A percentile compares a stretch with the other conserved stretches of the same genome.
Conservation (phyloP, 2,888 invertebrate species). For the Ochropleura plecta region DNA sequence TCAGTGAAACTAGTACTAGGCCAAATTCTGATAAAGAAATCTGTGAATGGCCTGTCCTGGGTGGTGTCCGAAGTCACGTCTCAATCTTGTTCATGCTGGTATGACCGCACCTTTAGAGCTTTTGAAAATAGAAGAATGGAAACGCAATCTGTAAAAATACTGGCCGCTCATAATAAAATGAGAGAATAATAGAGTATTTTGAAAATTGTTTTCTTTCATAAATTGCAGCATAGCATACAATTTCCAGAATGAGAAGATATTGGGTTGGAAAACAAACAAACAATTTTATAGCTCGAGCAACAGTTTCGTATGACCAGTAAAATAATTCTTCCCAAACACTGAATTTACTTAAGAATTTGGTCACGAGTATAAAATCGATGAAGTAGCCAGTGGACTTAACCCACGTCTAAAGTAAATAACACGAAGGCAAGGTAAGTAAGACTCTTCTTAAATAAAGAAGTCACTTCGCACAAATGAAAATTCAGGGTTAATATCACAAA, state of each 20-base stretch:
- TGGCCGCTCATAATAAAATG: background rate
- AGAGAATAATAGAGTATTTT: background rate
- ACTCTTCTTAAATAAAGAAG: slow-evolving; percentile 58
- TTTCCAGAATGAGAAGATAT: background rate
- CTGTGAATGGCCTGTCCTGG: background rate
- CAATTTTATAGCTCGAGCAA: background rate
- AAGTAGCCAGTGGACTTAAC: slow-evolving; percentile 22
- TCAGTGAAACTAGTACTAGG: background rate
- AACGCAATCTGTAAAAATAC: background rate
- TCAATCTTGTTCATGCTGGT: too few species aligned
- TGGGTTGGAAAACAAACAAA: slow-evolving; percentile 5
- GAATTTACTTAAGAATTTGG: slow-evolving; percentile 41
- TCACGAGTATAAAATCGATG: slow-evolving; percentile 42
- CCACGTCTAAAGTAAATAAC: slow-evolving; percentile 44
- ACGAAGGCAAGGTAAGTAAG: slow-evolving; percentile 35
- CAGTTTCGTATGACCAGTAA: background rate
- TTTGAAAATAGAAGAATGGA: slow-evolving; percentile 10
- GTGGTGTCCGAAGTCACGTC: background rate
- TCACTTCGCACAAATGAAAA: slow-evolving; percentile 60
- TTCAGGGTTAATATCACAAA: slow-evolving; percentile 41
- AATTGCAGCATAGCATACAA: too few species aligned
- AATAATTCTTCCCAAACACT: slow-evolving; percentile 22
- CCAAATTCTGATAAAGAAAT: background rate
- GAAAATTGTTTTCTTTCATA: background rate
- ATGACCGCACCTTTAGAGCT: background rate